A percentile compares a stretch with the other conserved stretches of the same genome.
Conservation (phyloP, 1,140 invertebrate genomes). For the Pemphigus obesinymphae region DNA sequence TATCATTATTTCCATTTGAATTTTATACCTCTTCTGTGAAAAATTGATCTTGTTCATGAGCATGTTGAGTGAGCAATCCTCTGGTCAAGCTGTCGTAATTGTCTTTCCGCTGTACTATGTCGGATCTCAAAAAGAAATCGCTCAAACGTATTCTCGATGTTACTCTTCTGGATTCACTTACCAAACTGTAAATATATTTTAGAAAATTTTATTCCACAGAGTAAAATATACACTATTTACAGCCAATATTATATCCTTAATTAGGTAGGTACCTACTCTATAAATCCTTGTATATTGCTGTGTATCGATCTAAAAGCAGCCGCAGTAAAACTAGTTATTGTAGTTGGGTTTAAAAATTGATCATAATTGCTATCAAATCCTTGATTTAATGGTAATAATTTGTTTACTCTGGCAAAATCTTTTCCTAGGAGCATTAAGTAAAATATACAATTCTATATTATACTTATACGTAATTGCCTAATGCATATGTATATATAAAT, state of each 20-base stretch:
- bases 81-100: slow-evolving; percentile 49
- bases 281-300: slow-evolving; percentile 47
- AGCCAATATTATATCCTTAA: too few relatives aligned
- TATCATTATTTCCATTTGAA: too few relatives aligned
- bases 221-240: not conserved
- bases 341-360: slow-evolving; percentile 30
- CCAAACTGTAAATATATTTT: slow-evolving; percentile 34
- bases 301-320: slow-evolving; percentile 62
- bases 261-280: not conserved
- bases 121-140: slow-evolving; percentile 38
- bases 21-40: slow-evolving; percentile 61
- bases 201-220: not conserved
- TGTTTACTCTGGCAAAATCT: slow-evolving; percentile 3
- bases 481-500: too few relatives aligned
- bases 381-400: not conserved
- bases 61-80: slow-evolving; percentile 65
- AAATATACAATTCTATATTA: not conserved
- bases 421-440: not conserved
- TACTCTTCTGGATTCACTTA: slow-evolving; percentile 18
- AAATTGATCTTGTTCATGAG: slow-evolving; percentile 63
- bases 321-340: not conserved
- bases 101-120: slow-evolving; percentile 36
- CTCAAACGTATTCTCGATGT: slow-evolving; percentile 33
- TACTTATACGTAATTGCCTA: too few relatives aligned
- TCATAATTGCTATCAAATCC: slow-evolving; percentile 9